Evolutionary conservation across 1,140 invertebrate genomes (phyloP).

Genomic region (Cotesia typhae): DNA sequence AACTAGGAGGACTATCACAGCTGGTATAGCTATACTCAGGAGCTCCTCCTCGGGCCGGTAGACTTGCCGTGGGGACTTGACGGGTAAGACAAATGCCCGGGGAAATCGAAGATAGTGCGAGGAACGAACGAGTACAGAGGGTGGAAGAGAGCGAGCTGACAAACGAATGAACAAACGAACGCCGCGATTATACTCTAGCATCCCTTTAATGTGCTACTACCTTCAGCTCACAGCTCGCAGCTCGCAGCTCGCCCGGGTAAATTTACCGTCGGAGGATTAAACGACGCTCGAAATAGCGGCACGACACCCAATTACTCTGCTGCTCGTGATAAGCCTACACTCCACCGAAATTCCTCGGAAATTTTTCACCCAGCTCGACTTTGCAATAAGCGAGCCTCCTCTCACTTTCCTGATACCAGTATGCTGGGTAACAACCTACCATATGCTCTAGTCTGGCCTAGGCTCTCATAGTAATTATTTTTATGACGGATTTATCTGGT

Average conservation of each 20-base stretch:
- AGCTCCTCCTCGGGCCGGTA: background rate
- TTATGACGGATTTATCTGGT: background rate
- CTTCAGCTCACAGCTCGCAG: background rate
- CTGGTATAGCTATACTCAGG: no score
- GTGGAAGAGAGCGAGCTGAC: background rate
- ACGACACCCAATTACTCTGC: conserved; percentile 6
- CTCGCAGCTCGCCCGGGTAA: background rate
- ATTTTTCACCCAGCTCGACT: background rate
- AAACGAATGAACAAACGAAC: background rate
- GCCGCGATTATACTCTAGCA: background rate
- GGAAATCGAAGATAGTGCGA: conserved; percentile 17
- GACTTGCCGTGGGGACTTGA: conserved; percentile 12
- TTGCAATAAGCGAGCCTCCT: background rate
- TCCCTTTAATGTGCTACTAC: conserved; percentile 1
- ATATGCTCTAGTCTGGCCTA: background rate
- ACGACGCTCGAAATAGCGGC: conserved; percentile 11
- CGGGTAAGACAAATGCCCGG: conserved; percentile 11
- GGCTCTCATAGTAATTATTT: background rate
- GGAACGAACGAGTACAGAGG: background rate
- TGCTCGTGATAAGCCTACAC: conserved; percentile 6
- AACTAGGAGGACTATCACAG: no score
- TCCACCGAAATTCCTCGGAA: background rate
- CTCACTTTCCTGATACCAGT: no score
- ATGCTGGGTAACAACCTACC: background rate
- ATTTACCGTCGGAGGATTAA: conserved; percentile 14